A percentile compares a stretch with the other conserved stretches of the same genome.
Conservation (phyloP, 2,888 invertebrate genomes). For the Melikaiella ostensackeni region DNA sequence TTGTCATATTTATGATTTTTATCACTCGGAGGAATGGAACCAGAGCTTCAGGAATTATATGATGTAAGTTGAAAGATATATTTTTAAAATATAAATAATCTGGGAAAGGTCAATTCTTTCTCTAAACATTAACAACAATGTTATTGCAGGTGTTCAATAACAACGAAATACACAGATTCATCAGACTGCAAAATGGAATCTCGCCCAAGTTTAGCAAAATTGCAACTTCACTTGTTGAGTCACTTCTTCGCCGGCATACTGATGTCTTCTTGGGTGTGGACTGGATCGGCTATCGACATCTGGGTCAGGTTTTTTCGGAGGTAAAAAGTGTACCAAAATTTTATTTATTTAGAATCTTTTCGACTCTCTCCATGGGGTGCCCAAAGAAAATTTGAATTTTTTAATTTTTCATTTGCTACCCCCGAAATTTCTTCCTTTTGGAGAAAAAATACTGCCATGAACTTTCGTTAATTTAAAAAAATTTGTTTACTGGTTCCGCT, state of each 20-base stretch:
- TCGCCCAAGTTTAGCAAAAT: constrained; percentile 89
- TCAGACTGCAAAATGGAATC: constrained; percentile 83
- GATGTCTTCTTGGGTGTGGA: constrained; percentile 98
- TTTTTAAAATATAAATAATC: constrained; percentile 9
- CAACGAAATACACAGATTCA: constrained; percentile 69
- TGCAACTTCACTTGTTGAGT: constrained; percentile 89
- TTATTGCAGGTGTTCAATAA: constrained; percentile 77
- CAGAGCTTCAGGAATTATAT: constrained; percentile 87
- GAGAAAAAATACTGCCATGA: too few relatives aligned
- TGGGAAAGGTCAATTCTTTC: not conserved
- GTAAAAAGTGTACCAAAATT: not conserved
- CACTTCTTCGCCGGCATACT: constrained; percentile 91
- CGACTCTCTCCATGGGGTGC: not conserved
- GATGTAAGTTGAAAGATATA: constrained; percentile 82
- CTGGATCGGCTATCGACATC: constrained; percentile 87
- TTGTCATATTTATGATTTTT: constrained; percentile 90
- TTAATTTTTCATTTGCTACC: too few relatives aligned
- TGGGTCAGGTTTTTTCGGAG: constrained; percentile 90
- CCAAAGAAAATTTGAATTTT: too few relatives aligned
- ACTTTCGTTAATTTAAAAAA: too few relatives aligned
- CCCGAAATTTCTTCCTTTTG: too few relatives aligned
- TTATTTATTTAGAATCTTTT: not conserved
- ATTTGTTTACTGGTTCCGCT: too few relatives aligned
- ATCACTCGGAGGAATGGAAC: constrained; percentile 86
- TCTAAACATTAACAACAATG: not conserved